Conservation (phyloP, 2,113 vertebrate genomes). For the Xiphorhynchus elegans region DNA sequence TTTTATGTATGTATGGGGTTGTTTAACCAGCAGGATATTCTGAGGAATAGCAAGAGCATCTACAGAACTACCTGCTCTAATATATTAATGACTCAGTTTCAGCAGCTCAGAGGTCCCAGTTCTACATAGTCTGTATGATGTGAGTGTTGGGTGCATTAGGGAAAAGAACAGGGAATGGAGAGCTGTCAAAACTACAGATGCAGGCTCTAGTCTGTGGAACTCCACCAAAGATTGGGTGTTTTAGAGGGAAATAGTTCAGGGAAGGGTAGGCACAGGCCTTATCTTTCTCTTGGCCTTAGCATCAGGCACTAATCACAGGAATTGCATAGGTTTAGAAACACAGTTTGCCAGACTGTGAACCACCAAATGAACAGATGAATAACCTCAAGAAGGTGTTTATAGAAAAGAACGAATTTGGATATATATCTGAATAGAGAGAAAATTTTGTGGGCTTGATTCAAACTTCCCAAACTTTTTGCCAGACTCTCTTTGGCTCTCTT, state of each 20-base stretch:
- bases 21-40: not conserved
- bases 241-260: not conserved
- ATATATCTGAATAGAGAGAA: not conserved
- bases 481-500: not conserved
- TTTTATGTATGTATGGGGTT: not conserved
- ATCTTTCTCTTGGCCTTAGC: not conserved
- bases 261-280: not conserved
- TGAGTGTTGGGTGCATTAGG: not conserved
- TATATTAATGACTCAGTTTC: not conserved
- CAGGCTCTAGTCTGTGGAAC: not conserved
- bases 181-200: not conserved
- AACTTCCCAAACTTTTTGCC: not conserved
- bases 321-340: not conserved
- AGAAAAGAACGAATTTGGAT: not conserved
- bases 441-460: not conserved
- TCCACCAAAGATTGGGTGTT: not conserved
- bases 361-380: not conserved
- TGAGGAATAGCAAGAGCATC: not conserved
- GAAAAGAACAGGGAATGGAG: not conserved
- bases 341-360: not conserved
- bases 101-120: not conserved
- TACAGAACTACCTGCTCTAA: not conserved
- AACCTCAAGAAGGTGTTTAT: not conserved
- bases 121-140: not conserved
- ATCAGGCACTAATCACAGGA: not conserved